Conservation (phyloP, 2,113 vertebrate species). For the Pipa parva region DNA sequence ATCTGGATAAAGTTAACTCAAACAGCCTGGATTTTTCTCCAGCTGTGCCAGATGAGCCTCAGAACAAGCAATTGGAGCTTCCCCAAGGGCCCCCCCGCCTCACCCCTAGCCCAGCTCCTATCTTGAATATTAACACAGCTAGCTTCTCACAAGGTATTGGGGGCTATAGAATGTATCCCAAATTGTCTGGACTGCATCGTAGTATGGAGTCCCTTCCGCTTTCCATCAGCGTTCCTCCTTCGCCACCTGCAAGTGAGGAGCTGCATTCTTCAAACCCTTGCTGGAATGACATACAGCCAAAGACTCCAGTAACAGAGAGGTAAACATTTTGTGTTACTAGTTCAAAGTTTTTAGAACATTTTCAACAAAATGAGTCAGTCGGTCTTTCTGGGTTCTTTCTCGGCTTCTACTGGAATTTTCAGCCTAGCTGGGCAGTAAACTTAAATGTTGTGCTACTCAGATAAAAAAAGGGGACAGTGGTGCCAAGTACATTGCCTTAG, state of each 20-base stretch:
- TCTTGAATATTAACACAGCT: constrained; percentile 88
- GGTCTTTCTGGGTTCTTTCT: too few relatives aligned
- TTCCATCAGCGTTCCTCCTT: constrained; percentile 83
- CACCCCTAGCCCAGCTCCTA: constrained; percentile 86
- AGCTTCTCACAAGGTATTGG: constrained; percentile 81
- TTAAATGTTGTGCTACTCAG: too few relatives aligned
- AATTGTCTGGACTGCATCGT: constrained; percentile 84
- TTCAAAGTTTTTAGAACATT: too few relatives aligned
- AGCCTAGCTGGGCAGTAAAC: too few relatives aligned
- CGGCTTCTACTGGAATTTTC: too few relatives aligned
- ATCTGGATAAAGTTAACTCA: constrained; percentile 86
- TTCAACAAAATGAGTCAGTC: too few relatives aligned
- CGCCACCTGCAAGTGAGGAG: constrained; percentile 60
- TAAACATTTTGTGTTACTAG: constrained; percentile 47
- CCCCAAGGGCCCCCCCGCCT: constrained; percentile 64
- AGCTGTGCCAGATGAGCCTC: constrained; percentile 61
- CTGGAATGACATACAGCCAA: constrained; percentile 64
- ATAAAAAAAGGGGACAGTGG: too few relatives aligned
- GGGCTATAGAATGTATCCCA: constrained; percentile 75
- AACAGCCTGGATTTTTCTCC: constrained; percentile 80
- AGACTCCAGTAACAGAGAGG: constrained; percentile 64
- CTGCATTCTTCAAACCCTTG: constrained; percentile 55
- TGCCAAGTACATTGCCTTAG: too few relatives aligned
- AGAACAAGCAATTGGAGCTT: constrained; percentile 74
- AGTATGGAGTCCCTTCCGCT: constrained; percentile 92